Base-by-base conservation (phyloP, 2,888 invertebrate genomes). In the Steinernema scapterisci region DNA sequence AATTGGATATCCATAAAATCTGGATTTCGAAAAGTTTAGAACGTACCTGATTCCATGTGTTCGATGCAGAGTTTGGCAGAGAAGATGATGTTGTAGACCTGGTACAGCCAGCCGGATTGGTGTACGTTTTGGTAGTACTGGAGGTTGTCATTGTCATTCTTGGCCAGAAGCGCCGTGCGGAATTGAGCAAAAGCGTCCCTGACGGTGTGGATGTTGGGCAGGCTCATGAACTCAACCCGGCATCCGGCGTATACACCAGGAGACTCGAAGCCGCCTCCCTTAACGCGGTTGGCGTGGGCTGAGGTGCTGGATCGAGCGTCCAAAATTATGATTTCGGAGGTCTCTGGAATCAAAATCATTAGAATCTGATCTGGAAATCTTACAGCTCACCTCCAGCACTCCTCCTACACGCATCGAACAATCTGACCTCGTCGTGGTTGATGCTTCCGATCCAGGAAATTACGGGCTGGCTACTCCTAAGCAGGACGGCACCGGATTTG, bases 161-260 rank as follows among this genome's bases (percentile, higher is more conserved):
- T 31, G 11, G 63, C 5, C 3, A 31, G 9, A 9, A 38, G 23
- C 16, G 16, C 27, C 63, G 27, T 27, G 2, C 63, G 9, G 63
- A n/a, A 63, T 11, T 25, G 27, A 25, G 63, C 63, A 90, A 96
- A 97, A 89, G 95, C 95, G 87, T 93, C 93, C 70, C 97, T 91
- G 88, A 97, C 94, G 85, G 93, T 92, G 89, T 99, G 97, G 83
- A 99, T 97, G 90, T 99, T 99, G 73, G 96, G 95, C 88, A 99
- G 91, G 88, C 93, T 93, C 95, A 97, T 96, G 89, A 96, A 99
- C 89, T 95, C 93, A 75, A 97, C 94, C 89, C 97, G 95, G 81
- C 95, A 94, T 85, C 63, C 38, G 31, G 25, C 13, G 19, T 63
- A 63, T 2, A 31, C 31, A 3, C 3, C 3, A 3, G 63, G 31